Conservation (phyloP, 1,140 invertebrate species). For the Polypedilum pembai region DNA sequence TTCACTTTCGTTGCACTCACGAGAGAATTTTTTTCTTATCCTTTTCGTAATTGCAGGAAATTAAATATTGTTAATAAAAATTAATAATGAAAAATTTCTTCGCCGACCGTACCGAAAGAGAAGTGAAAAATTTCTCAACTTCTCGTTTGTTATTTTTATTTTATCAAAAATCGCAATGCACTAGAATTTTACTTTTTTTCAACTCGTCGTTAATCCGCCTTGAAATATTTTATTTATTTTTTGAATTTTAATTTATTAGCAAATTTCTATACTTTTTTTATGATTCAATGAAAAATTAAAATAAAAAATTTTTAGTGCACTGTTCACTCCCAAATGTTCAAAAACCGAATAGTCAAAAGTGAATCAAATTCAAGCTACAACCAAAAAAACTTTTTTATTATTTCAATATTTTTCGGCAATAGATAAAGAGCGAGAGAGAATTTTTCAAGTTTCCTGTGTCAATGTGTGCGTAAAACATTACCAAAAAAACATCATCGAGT, state of each 20-base stretch:
- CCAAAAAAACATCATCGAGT: neutral
- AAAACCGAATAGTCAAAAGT: slow-evolving; percentile 28
- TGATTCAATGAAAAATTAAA: slow-evolving; percentile 29
- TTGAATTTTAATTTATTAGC: neutral
- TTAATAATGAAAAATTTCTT: neutral
- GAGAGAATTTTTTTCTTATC: neutral
- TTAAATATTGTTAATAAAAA: neutral
- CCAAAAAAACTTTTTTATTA: slow-evolving; percentile 26
- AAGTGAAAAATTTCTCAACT: neutral
- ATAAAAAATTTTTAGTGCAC: slow-evolving; percentile 28
- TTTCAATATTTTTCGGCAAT: slow-evolving; percentile 28
- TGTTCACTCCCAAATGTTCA: slow-evolving; percentile 28
- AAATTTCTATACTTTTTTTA: slow-evolving; percentile 2
- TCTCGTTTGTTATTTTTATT: neutral
- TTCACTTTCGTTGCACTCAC: slow-evolving; percentile 21
- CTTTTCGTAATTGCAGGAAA: neutral
- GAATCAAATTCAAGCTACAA: slow-evolving; percentile 28
- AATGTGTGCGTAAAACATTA: neutral
- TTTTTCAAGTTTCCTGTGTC: neutral
- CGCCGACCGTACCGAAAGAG: neutral
- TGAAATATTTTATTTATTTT: slow-evolving; percentile 2
- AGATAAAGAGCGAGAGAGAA: slow-evolving; percentile 28
- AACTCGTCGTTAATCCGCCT: neutral
- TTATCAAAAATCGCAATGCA: slow-evolving; percentile 23
- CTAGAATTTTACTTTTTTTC: neutral